These are phyloP conservation scores for Dromas ardeola DNA, from an alignment of 2,113 vertebrate species.

Conservation along the genomic window DNA sequence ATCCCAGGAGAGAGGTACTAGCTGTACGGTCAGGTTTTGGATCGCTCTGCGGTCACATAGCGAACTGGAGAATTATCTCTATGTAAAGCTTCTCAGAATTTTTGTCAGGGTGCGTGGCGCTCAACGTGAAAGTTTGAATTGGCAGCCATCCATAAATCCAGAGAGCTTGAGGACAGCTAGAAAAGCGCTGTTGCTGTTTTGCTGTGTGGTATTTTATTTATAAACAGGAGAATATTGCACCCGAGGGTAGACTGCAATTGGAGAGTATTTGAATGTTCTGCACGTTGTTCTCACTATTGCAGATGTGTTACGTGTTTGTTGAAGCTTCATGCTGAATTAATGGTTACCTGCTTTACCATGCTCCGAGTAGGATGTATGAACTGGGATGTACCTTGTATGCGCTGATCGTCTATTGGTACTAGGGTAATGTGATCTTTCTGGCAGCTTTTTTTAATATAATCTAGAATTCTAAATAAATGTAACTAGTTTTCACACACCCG, in stretches of 20 bases:
- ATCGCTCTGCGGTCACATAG: neutral
- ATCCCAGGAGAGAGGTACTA: neutral
- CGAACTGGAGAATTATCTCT: neutral
- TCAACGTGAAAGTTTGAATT: neutral
- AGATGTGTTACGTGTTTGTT: neutral
- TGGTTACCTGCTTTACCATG: neutral
- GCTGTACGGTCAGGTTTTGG: neutral
- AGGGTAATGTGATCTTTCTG: neutral
- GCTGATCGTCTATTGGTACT: neutral
- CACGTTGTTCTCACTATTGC: neutral
- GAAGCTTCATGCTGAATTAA: neutral
- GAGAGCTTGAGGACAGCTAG: neutral
- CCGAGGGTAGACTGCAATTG: neutral
- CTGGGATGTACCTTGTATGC: neutral
- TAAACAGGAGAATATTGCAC: neutral
- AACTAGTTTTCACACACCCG: neutral
- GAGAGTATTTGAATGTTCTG: neutral
- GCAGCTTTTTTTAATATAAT: neutral
- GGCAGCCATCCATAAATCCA: neutral
- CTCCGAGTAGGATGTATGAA: neutral
- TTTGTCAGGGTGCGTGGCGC: rapidly evolving
- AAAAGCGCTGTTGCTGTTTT: neutral
- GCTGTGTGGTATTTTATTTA: neutral
- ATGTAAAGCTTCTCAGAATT: neutral
- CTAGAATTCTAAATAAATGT: neutral